phyloP scores from a whole-genome alignment of 1,140 invertebrate genomes.

The Danaus plexippus region DNA sequence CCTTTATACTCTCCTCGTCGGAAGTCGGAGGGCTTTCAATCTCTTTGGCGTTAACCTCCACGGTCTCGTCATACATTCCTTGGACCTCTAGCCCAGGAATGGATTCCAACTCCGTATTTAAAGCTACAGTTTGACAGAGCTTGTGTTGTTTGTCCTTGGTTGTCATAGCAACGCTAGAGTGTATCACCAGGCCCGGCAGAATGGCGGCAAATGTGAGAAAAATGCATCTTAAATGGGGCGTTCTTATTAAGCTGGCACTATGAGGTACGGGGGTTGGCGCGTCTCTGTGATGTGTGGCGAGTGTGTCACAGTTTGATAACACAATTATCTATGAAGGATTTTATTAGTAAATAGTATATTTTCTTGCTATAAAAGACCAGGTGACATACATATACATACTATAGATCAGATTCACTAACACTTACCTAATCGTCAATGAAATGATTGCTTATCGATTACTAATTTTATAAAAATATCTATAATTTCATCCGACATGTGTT shows the following conservation, averaged over 20 bases:
- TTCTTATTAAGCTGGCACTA: slow-evolving; percentile 20
- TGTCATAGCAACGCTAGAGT: slow-evolving; percentile 45
- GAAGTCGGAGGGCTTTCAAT: slow-evolving; percentile 48
- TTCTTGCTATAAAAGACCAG: background rate
- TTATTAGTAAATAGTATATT: background rate
- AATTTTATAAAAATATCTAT: no score
- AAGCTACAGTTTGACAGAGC: slow-evolving; percentile 49
- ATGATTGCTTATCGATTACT: no score
- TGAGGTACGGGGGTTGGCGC: slow-evolving; percentile 23
- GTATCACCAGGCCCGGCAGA: slow-evolving; percentile 2
- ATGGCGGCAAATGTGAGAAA: slow-evolving; percentile 18
- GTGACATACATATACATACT: no score
- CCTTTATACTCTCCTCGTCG: slow-evolving; percentile 41
- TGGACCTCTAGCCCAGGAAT: slow-evolving; percentile 14
- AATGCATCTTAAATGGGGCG: slow-evolving; percentile 16
- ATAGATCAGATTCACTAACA: no score
- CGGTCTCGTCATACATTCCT: slow-evolving; percentile 61
- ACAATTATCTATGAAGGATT: no score
- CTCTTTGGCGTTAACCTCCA: slow-evolving; percentile 50
- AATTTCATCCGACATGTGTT: no score
- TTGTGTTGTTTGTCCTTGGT: slow-evolving; percentile 42
- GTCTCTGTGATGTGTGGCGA: slow-evolving; percentile 8
- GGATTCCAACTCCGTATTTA: slow-evolving; percentile 13
- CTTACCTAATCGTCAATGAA: no score
- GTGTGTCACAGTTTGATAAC: background rate